Evolutionary conservation across 2,888 invertebrate genomes (phyloP).

Genomic region (Caenorhabditis sp.): DNA sequence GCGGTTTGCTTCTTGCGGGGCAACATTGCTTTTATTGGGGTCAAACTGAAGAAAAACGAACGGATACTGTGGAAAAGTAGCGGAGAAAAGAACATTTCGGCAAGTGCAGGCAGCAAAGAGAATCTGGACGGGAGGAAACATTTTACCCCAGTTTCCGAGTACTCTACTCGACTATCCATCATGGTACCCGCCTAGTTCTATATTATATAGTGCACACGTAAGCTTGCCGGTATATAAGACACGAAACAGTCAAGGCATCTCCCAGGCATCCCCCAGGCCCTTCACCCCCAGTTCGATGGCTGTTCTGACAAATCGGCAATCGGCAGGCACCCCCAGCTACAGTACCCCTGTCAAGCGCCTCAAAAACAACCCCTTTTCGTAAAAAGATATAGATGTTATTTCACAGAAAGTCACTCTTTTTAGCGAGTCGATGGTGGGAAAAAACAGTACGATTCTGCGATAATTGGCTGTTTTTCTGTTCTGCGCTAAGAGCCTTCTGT

Average conservation of each 20-base stretch:
- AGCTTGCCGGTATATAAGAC: constrained; percentile 6
- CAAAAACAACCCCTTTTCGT: not conserved
- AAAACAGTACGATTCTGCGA: constrained; percentile 5
- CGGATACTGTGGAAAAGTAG: constrained; percentile 28
- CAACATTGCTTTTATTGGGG: constrained; percentile 15
- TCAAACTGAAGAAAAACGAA: constrained; percentile 36
- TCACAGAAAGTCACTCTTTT: constrained; percentile 2
- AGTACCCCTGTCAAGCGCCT: constrained; percentile 19
- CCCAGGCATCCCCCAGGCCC: not conserved
- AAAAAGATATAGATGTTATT: constrained; percentile 34
- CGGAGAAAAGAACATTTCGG: constrained; percentile 24
- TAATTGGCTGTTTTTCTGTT: constrained; percentile 37
- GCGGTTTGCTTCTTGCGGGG: constrained; percentile 13
- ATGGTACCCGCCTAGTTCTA: constrained; percentile 17
- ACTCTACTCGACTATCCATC: constrained; percentile 6
- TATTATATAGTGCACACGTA: constrained; percentile 11
- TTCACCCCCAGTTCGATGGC: not conserved
- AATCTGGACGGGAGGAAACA: constrained; percentile 12
- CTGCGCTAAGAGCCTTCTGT: not conserved
- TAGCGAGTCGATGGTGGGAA: not conserved
- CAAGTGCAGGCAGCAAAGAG: constrained; percentile 33
- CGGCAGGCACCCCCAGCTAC: no score
- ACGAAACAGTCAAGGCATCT: not conserved
- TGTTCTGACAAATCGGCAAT: constrained; percentile 8
- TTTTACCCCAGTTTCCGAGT: constrained; percentile 32